Evolutionary conservation across 2,888 invertebrate species (phyloP), one percentile per base, ranked within the genome.

Genomic region (Stenodera caucasica): DNA sequence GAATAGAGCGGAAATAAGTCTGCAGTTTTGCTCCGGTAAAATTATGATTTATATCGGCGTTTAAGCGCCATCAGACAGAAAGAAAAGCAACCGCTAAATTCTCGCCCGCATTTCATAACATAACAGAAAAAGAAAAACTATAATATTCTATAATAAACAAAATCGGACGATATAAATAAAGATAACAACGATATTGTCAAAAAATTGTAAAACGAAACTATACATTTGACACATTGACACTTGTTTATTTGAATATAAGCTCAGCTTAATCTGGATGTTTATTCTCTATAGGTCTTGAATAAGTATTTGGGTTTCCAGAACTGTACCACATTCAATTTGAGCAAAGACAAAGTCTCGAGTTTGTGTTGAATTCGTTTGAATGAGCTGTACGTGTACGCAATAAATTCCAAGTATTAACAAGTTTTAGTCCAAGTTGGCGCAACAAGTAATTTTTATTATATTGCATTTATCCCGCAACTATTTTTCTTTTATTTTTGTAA

Each of bases 1-100:
- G 63, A 67, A 64, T 63, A 60, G 66, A 67, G 66, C 57, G 67
- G 68, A 68, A 67, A 66, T 63, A 68, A 65, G 64, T 61, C 58
- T 63, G 61, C 63, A 66, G 64, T 67, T 65, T 68, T 53, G 58
- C 40, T 21, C 55, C 64, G 57, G 64, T 60, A 63, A 61, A 67
- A 67, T 58, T 63, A 61, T 65, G 67, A 68, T 68, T 68, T 68
- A 67, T 52, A 57, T 59, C 32, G 52, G 52, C 55, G 53, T 55
- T 60, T 53, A 60, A 55, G 40, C 51, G 52, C 60, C 29, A 21
- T 50, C 50, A 29, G 18, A 40, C 40, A 40, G 50, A 60, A 40
- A 56, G 50, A 51, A 50, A 18, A 18, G 30, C 30, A 40, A 21
- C 40, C 40, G 32, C 11, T 40, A 40, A 40, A 21, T 40, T 40